Base-by-base conservation (phyloP, 2,113 vertebrate species). In the Leptobrachium leishanense region DNA sequence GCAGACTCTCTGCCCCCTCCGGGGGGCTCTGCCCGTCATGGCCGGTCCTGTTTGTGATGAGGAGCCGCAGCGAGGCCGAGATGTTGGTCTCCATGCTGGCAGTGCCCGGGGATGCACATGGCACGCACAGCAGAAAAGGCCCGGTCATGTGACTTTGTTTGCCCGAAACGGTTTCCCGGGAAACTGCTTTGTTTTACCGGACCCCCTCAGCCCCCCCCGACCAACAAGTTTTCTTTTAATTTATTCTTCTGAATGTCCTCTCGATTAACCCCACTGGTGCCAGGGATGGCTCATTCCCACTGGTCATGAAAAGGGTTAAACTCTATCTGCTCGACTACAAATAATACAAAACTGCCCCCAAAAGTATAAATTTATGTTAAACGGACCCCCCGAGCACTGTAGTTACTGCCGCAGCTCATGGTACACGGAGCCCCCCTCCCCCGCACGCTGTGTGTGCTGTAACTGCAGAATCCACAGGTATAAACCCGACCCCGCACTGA, bases 81-180 rank as follows among this genome's bases (percentile, higher is more conserved):
- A 68, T 72, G 43, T 55, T 84, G 82, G 53, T 82, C 54, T 82
- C 90, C 90, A 91, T 90, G 65, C 64, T 85, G 83, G 46, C 46
- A 82, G 10, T 40, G 31, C 50, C n/a, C 43, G 84, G 65, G 46
- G 46, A 5, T 4, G 41, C 80, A 44, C 46, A n/a, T 50, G 42
- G 50, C 20, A 31, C 20, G 20, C 20, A 31, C 20, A 31, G 20
- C 20, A 43, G 63, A 43, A 85, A 82, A 65, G 80, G 85, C 79
- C 81, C 50, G 55, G n/a, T 76, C 89, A 90, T 81, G 89, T 88
- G 90, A 92, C 85, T 67, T 9, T 62, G 83, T 70, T 76, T 54
- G 82, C 84, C 86, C 68, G 65, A 76, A 59, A 72, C 50, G 15
- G 88, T 92, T 81, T 84, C 88, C 76, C 31, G 85, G 86, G 87